Evolutionary conservation across 2,113 vertebrate genomes (phyloP).

Genomic region (Callionymus lyra): DNA sequence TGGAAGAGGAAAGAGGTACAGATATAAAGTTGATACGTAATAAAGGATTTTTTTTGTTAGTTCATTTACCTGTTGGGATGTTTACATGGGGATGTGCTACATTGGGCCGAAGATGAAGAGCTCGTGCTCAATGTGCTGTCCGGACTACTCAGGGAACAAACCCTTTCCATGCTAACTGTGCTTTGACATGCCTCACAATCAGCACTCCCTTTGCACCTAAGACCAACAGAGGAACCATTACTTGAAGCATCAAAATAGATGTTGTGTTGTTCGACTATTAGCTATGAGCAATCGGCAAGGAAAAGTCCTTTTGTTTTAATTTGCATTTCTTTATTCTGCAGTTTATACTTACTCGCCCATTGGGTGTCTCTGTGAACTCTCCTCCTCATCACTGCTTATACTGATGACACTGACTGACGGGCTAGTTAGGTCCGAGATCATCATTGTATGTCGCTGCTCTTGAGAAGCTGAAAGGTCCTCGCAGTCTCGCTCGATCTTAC

Average conservation of each 20-base stretch:
- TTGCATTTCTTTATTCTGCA: no score
- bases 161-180: conserved; percentile 89
- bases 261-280: no score
- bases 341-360: conserved; percentile 76
- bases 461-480: conserved; percentile 62
- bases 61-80: conserved; percentile 80
- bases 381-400: conserved; percentile 92
- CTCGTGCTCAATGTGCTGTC: conserved; percentile 93
- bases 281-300: no score
- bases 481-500: conserved; percentile 68
- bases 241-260: no score
- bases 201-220: conserved; percentile 85
- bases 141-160: conserved; percentile 93
- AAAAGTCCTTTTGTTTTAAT: no score
- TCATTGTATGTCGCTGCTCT: conserved; percentile 79
- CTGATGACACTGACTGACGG: conserved; percentile 89
- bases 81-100: conserved; percentile 87
- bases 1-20: no score
- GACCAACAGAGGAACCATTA: not conserved
- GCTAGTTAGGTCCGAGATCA: conserved; percentile 80
- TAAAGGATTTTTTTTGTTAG: not conserved
- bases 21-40: no score
- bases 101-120: conserved; percentile 79
- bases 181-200: conserved; percentile 94
- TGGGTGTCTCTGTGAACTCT: conserved; percentile 67